phyloP scores from a whole-genome alignment of 1,140 invertebrate genomes.

The Drosophila auraria region DNA sequence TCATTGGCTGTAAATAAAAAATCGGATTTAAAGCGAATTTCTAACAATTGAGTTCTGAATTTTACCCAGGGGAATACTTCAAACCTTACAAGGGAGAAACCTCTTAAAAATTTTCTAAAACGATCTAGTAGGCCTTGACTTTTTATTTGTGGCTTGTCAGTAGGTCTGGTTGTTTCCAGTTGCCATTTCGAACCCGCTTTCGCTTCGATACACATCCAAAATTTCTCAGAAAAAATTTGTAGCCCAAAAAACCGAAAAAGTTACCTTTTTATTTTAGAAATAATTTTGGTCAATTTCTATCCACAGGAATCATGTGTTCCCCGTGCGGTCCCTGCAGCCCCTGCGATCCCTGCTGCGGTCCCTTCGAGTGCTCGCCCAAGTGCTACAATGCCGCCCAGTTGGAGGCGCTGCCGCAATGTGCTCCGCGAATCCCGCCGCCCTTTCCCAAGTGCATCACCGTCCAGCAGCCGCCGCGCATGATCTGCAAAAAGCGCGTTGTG shows the following conservation, averaged over 20 bases:
- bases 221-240: conserved; percentile 48
- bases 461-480: conserved; percentile 77
- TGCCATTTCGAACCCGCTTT: conserved; percentile 42
- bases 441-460: conserved; percentile 78
- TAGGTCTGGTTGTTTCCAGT: too few relatives aligned
- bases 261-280: neutral
- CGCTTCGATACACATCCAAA: conserved; percentile 64
- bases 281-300: neutral
- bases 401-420: conserved; percentile 77
- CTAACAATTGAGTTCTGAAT: neutral
- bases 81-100: too few relatives aligned
- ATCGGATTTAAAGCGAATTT: conserved; percentile 25
- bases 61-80: neutral
- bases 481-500: conserved; percentile 78
- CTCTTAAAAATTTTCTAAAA: rapidly evolving
- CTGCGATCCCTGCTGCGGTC: conserved; percentile 78
- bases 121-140: conserved; percentile 13
- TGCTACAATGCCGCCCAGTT: conserved; percentile 76
- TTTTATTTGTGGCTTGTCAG: neutral
- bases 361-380: conserved; percentile 79
- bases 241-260: conserved; percentile 22
- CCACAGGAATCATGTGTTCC: conserved; percentile 54
- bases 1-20: conserved; percentile 45
- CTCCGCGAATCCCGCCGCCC: conserved; percentile 74
- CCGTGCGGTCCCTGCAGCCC: conserved; percentile 75